Evolutionary conservation across 2,888 invertebrate genomes (phyloP).

Genomic region (Melinopterus prodromus): DNA sequence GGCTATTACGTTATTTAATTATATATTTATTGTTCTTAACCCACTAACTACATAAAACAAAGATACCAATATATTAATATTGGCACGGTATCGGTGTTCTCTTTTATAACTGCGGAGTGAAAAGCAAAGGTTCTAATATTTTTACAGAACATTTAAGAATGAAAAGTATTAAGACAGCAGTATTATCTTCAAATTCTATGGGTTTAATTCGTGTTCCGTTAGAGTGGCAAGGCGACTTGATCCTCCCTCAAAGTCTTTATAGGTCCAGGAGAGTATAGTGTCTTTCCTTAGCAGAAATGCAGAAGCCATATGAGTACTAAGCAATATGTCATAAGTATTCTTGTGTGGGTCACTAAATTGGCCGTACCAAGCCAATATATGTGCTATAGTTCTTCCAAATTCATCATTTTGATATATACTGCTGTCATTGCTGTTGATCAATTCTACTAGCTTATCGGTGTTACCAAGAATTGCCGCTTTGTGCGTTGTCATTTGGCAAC

Average conservation of each 20-base stretch:
- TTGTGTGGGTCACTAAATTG: neutral
- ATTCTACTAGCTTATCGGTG: neutral
- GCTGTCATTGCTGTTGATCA: neutral
- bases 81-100: no score
- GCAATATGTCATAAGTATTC: neutral
- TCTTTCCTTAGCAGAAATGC: neutral
- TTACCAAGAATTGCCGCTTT: neutral
- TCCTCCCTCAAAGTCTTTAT: neutral
- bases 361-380: neutral
- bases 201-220: neutral
- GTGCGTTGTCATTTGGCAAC: neutral
- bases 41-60: no score
- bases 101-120: no score
- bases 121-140: neutral
- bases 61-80: no score
- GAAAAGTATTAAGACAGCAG: neutral
- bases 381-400: neutral
- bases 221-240: neutral
- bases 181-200: neutral
- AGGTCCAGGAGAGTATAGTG: neutral
- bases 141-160: neutral
- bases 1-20: no score
- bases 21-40: no score
- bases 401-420: neutral
- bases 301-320: neutral